Evolutionary conservation across 2,113 vertebrate genomes (phyloP).

Genomic region (Scortum barcoo): DNA sequence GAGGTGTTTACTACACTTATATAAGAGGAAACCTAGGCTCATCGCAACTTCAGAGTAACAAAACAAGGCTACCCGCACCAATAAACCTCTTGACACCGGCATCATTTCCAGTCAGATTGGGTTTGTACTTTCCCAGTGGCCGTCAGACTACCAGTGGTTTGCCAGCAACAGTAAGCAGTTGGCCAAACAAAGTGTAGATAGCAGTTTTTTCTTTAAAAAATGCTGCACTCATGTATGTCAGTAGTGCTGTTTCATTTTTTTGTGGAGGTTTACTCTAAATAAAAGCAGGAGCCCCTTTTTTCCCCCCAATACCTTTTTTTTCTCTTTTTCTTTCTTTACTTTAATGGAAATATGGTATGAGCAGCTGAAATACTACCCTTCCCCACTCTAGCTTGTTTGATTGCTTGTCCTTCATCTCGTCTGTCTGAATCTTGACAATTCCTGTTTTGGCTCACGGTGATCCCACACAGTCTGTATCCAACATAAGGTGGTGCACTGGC

Average conservation of each 20-base stretch:
- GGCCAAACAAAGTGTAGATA: slow-evolving; percentile 9
- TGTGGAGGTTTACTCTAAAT: too few species aligned
- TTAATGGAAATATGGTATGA: not conserved
- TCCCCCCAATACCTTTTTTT: not conserved
- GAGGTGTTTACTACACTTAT: slow-evolving; percentile 43
- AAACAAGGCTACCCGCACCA: slow-evolving; percentile 30
- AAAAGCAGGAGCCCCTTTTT: not conserved
- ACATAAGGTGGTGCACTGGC: slow-evolving; percentile 41
- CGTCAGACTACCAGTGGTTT: not conserved
- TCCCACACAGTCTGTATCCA: slow-evolving; percentile 21
- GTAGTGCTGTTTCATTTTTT: not conserved
- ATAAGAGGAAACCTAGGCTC: slow-evolving; percentile 35
- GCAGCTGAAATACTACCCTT: not conserved
- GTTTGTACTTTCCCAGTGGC: slow-evolving; percentile 33
- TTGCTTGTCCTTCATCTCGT: not conserved
- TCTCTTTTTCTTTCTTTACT: not conserved
- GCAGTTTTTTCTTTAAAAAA: not conserved
- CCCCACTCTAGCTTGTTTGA: not conserved
- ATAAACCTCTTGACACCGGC: slow-evolving; percentile 27
- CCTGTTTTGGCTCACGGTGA: not conserved
- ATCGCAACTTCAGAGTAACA: slow-evolving; percentile 39
- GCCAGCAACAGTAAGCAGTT: slow-evolving; percentile 9
- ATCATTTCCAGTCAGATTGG: slow-evolving; percentile 32
- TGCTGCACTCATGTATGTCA: slow-evolving; percentile 2
- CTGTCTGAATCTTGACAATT: slow-evolving; percentile 11